Base-by-base conservation (phyloP, 2,113 vertebrate genomes). In the Pelmatolapia mariae region DNA sequence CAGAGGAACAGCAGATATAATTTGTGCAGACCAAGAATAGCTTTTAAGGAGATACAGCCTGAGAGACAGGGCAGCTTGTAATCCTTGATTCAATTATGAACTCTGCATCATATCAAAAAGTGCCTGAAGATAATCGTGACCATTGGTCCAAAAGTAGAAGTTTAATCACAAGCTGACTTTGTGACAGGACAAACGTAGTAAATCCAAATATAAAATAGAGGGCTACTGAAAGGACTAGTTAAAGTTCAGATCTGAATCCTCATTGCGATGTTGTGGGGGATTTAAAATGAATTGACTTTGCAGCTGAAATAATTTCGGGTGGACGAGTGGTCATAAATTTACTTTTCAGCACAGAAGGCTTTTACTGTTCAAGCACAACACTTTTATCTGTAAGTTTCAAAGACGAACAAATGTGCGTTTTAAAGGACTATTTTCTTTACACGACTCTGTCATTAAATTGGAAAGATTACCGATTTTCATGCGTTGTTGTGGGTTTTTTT, bases 401-500 rank as follows among this genome's bases (percentile, higher is more conserved):
- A 29, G 24, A 29, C 2, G 15, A 19, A 50, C 40, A 76, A 2
- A 50, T 31, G 24, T 31, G 24, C 0, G 10, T 31, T 76, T 76
- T 76, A 19, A 76, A 50, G 16, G 24, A 47, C 43, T 50, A 47
- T 19, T 76, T 31, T 29, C 6, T 3, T 76, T 50, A 50, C 43
- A 50, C 2, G 6, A 76, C 43, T 47, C 68, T 76, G 24, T 80
- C 78, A 56, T 26, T 79, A 24, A 81, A 83, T 33, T 47, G 24
- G 11, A 53, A 89, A 22, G 26, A 33, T 43, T 68, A n/a, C 57
- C 5, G 0, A 43, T 82, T 73, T 84, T 22, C 22, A 81, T 24
- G 36, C 2, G 3, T 66, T 45, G 38, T 73, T 66, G 19, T 38
- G 18, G 0, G 0, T n/a, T 0, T 0, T 15, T 83, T 78, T 29